Evolutionary conservation across 2,113 vertebrate genomes (phyloP).

Genomic region (Felis chaus): DNA sequence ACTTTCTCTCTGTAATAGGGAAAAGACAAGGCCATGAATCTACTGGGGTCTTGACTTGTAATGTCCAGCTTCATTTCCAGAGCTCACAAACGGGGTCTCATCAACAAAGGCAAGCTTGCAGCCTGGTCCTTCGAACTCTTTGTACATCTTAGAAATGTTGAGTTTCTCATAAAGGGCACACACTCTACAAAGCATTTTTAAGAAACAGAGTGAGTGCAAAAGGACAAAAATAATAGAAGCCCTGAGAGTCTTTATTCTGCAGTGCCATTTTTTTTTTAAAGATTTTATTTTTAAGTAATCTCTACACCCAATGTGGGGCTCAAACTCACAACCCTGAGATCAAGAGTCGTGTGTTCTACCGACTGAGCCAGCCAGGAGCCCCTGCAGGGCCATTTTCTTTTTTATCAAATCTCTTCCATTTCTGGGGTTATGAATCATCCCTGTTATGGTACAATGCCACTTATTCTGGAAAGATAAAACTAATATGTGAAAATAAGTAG

Average conservation of each 20-base stretch:
- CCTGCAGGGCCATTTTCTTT: not conserved
- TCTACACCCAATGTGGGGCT: not conserved
- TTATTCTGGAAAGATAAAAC: slow-evolving; percentile 27
- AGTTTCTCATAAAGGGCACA: not conserved
- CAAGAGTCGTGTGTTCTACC: not conserved
- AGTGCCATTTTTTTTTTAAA: not conserved
- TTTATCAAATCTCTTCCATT: slow-evolving; percentile 9
- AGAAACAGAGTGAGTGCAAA: not conserved
- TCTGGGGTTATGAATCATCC: slow-evolving; percentile 4
- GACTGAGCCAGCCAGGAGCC: not conserved
- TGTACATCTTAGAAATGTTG: not conserved
- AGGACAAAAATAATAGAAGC: not conserved
- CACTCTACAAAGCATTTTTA: not conserved
- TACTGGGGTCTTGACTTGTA: not conserved
- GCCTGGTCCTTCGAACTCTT: not conserved
- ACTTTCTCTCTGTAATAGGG: not conserved
- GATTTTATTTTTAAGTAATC: not conserved
- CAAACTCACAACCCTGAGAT: not conserved
- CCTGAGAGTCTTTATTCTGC: not conserved
- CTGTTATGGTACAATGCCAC: not conserved
- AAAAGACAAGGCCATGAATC: not conserved
- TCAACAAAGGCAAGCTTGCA: not conserved
- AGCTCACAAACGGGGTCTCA: not conserved
- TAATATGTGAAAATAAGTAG: not conserved
- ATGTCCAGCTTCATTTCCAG: not conserved